Evolutionary conservation across 2,797 vertebrate species (phyloP), one percentile per base, ranked within the genome.

Genomic region (Gymnodraco acuticeps): DNA sequence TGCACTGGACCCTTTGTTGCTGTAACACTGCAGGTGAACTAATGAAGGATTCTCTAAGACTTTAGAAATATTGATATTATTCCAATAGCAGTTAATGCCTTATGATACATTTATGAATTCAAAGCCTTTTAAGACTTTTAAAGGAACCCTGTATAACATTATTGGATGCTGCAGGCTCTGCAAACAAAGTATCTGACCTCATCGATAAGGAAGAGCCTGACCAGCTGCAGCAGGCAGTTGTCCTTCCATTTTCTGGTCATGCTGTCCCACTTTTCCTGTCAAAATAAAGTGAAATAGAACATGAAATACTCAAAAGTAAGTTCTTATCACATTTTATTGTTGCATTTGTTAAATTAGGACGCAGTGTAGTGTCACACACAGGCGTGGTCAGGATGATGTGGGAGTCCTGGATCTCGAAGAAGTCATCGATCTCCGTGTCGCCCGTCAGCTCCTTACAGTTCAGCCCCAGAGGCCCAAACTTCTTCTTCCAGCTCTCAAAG

Each of bases 191-290:
- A 71, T 50, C 33, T 43, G 20, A 92, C 93, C 91, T 94, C 93
- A 68, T 99, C 98, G 31, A 99, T 97, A 60, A 99, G 97, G 89
- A 99, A 97, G 0, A 99, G 95, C 68, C 96, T 95, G 73, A 99
- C 97, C 11, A 98, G 93, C 61, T 98, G 96, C 80, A 99, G 91
- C 83, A 99, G 90, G 85, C 96, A 96, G 85, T 96, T 98, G 83
- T 97, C 96, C 87, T 95, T 97, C 98, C 98, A 99, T 85, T 95
- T 98, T 83, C 98, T 96, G 33, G 98, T 99, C 97, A 98, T 96
- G 83, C 96, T 98, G 93, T 99, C 98, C 98, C 98, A 99, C 91
- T 99, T 99, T 94, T 99, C 98, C 98, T 99, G 42, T 42, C 51
- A 73, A 55, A 42, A 66, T 38, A 82, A 62, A 73, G 8, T 80